Evolutionary conservation across 2,113 vertebrate genomes (phyloP).

Genomic region (Tympanuchus pallidicinctus): DNA sequence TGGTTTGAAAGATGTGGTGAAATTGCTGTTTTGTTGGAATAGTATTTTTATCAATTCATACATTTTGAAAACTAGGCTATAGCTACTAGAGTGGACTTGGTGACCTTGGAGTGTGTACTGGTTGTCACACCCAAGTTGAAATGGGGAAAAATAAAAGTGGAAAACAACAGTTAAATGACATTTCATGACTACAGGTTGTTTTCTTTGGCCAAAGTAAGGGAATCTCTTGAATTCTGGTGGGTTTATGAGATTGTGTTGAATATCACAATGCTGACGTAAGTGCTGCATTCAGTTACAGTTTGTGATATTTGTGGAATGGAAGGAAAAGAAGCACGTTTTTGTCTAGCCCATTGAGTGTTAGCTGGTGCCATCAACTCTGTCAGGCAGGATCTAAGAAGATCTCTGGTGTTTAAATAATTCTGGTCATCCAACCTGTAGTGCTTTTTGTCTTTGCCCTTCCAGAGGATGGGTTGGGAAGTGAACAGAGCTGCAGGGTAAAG

Average conservation of each 20-base stretch:
- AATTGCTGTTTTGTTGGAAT: background rate
- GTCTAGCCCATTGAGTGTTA: background rate
- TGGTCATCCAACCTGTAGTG: background rate
- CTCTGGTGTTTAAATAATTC: background rate
- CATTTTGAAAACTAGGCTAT: background rate
- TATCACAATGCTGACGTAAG: background rate
- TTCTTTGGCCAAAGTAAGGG: background rate
- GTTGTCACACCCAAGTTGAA: background rate
- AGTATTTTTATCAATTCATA: background rate
- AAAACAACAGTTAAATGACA: background rate
- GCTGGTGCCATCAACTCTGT: too few relatives aligned
- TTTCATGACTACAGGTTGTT: background rate
- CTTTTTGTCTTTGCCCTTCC: background rate
- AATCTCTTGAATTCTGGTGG: background rate
- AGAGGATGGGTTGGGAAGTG: background rate
- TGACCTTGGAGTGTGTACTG: background rate
- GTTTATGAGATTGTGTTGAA: background rate
- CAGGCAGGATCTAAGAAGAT: too few relatives aligned
- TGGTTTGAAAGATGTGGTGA: background rate
- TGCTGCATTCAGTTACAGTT: fast-evolving
- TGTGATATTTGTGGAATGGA: background rate
- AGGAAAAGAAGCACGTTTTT: background rate
- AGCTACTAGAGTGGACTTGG: background rate
- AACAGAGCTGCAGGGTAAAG: background rate
- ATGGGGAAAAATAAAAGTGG: background rate